These are phyloP conservation scores for Cactoblastis cactorum DNA, from an alignment of 2,888 invertebrate genomes.

Conservation along the genomic window DNA sequence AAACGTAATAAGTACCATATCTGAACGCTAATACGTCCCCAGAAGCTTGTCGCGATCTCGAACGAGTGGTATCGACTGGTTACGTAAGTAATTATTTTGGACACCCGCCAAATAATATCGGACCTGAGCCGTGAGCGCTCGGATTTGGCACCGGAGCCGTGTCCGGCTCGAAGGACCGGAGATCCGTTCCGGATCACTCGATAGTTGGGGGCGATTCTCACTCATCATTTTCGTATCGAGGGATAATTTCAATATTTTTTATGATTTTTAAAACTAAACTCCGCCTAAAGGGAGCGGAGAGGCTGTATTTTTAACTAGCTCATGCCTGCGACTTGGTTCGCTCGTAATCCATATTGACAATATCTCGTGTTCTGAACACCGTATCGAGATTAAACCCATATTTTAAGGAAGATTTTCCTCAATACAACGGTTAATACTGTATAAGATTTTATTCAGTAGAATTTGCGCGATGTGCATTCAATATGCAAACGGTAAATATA, in stretches of 20 bases:
- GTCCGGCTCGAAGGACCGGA: not conserved
- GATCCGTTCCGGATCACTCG: not conserved
- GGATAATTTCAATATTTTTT: not conserved
- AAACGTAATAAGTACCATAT: not conserved
- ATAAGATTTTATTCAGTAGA: no score
- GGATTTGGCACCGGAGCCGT: constrained; percentile 44
- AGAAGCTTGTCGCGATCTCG: constrained; percentile 13
- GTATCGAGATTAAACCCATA: no score
- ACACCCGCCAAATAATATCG: constrained; percentile 65
- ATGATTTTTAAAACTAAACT: not conserved
- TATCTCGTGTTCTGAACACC: no score
- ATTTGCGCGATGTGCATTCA: no score
- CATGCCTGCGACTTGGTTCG: no score
- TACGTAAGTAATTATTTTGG: constrained; percentile 75
- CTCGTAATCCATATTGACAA: no score
- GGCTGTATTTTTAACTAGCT: no score
- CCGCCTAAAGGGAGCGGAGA: no score
- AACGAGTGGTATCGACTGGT: constrained; percentile 42
- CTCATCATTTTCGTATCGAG: not conserved
- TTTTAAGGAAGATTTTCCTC: no score
- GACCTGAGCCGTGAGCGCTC: constrained; percentile 47
- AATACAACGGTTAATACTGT: no score
- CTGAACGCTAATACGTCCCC: not conserved
- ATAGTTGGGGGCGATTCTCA: not conserved
- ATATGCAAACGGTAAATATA: no score